These are phyloP conservation scores for Cynopterus brachyotis DNA, from an alignment of 2,113 vertebrate species.

Conservation along the genomic window DNA sequence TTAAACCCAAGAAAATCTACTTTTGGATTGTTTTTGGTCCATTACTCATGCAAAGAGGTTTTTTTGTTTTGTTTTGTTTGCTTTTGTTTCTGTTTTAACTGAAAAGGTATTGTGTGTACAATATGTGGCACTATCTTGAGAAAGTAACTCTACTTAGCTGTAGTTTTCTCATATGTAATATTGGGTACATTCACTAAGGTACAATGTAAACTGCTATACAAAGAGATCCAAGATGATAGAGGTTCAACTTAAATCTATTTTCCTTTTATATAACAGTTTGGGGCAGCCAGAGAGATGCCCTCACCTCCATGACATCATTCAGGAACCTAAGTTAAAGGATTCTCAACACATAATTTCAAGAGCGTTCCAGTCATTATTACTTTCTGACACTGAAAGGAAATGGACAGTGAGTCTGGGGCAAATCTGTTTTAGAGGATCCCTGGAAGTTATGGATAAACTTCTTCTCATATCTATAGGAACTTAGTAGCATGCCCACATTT, in stretches of 20 bases:
- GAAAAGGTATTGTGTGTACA: not conserved
- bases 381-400: not conserved
- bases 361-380: not conserved
- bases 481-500: not conserved
- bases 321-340: not conserved
- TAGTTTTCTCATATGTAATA: not conserved
- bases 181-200: not conserved
- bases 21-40: not conserved
- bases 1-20: not conserved
- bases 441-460: not conserved
- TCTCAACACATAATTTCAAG: not conserved
- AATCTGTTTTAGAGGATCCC: not conserved
- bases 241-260: not conserved
- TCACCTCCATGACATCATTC: not conserved
- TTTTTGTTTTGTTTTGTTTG: too few species aligned
- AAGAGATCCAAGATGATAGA: not conserved
- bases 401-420: not conserved
- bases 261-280: not conserved
- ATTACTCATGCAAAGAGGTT: not conserved
- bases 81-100: too few species aligned
- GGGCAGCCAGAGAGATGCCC: fast-evolving
- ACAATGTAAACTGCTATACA: not conserved
- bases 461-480: not conserved
- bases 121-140: not conserved
- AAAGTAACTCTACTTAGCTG: not conserved